Evolutionary conservation across 2,113 vertebrate species (phyloP).

Genomic region (Andinoacara biseriatus): DNA sequence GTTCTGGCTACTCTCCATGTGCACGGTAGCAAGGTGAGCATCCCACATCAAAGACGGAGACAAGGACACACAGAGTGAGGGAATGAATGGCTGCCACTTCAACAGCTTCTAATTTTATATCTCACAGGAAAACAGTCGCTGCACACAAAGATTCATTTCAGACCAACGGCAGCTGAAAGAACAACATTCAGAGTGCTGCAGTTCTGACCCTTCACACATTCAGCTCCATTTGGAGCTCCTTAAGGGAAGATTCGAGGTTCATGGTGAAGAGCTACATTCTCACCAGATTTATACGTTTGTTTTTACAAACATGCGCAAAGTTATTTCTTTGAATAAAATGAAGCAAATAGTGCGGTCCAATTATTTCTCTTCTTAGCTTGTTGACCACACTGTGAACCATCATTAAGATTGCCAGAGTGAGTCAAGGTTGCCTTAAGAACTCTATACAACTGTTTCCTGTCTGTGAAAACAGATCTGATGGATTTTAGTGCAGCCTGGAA

Average conservation of each 20-base stretch:
- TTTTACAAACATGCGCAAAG: background rate
- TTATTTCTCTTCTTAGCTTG: too few species aligned
- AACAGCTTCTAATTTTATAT: slow-evolving; percentile 23
- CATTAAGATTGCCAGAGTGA: background rate
- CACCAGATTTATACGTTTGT: background rate
- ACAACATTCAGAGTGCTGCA: background rate
- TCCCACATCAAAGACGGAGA: slow-evolving; percentile 20
- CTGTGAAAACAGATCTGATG: background rate
- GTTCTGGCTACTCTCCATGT: slow-evolving; percentile 27
- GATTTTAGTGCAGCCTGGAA: background rate
- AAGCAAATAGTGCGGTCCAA: too few species aligned
- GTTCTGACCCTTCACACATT: background rate
- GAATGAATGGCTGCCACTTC: slow-evolving; percentile 6
- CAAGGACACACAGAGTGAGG: background rate
- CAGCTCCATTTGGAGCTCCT: background rate
- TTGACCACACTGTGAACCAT: background rate
- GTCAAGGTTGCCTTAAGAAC: background rate
- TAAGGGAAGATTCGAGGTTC: background rate
- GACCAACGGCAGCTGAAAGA: slow-evolving; percentile 7
- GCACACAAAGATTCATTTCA: slow-evolving; percentile 23
- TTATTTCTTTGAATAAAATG: background rate
- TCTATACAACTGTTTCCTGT: background rate
- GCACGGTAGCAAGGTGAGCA: slow-evolving; percentile 25
- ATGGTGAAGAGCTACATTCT: background rate
- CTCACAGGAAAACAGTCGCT: background rate